phyloP scores from a whole-genome alignment of 2,113 vertebrate genomes.

The Salvelinus alpinus region DNA sequence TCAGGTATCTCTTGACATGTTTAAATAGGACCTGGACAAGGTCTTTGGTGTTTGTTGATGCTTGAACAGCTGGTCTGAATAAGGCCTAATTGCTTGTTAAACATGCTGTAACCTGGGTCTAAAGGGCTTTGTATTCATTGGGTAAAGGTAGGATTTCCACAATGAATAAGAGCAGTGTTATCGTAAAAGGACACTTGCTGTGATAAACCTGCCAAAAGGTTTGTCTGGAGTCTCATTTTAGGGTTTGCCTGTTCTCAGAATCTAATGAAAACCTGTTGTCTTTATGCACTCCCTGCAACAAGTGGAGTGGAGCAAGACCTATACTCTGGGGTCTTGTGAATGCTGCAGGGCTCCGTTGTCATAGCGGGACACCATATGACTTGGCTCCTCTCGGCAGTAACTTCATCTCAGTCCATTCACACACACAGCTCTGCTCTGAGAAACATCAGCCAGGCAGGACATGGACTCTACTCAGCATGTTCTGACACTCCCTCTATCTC shows the following conservation, averaged over 20 bases:
- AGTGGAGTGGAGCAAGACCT: not conserved
- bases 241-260: not conserved
- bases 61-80: conserved; percentile 25
- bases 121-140: not conserved
- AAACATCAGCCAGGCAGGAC: conserved; percentile 20
- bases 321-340: not conserved
- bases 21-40: not conserved
- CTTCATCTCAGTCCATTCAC: conserved; percentile 39
- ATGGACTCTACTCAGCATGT: conserved; percentile 8
- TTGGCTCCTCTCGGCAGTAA: conserved; percentile 44
- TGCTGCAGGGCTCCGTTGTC: conserved; percentile 21
- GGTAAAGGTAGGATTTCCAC: not conserved
- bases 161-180: not conserved
- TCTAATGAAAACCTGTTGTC: not conserved
- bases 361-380: conserved; percentile 50
- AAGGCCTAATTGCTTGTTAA: not conserved
- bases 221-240: not conserved
- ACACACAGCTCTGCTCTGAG: conserved; percentile 28
- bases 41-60: not conserved
- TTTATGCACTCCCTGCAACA: not conserved
- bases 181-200: not conserved
- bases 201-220: not conserved
- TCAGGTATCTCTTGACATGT: not conserved
- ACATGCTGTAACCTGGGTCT: not conserved
- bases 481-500: not conserved